These are phyloP conservation scores for Lichenostomus cassidix DNA, from an alignment of 2,113 vertebrate species.

Conservation along the genomic window DNA sequence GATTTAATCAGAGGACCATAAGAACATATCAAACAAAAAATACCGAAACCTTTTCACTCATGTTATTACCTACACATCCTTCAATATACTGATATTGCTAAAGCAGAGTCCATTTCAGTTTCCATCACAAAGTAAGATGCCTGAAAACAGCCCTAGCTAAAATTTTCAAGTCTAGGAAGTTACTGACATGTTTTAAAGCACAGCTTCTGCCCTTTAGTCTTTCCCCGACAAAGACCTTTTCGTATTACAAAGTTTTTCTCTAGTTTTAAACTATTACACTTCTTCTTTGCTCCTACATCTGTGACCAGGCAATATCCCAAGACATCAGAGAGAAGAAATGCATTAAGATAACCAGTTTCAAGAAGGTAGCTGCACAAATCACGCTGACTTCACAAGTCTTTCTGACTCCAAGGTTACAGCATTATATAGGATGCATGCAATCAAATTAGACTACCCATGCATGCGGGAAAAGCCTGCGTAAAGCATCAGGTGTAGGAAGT, in stretches of 20 bases:
- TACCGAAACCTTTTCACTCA: background rate
- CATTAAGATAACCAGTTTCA: background rate
- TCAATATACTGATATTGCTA: background rate
- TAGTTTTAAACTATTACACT: background rate
- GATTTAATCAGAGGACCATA: background rate
- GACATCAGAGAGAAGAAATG: background rate
- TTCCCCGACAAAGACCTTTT: background rate
- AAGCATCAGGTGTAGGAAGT: background rate
- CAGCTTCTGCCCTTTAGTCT: background rate
- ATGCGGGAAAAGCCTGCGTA: background rate
- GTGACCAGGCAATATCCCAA: background rate
- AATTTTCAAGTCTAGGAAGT: background rate
- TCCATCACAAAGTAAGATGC: background rate
- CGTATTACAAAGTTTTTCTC: background rate
- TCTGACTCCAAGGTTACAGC: background rate
- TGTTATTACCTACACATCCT: background rate
- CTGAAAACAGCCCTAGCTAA: background rate
- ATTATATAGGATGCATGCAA: background rate
- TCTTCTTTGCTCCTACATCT: background rate
- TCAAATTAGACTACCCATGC: background rate
- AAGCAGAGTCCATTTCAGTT: background rate
- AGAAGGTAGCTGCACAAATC: background rate
- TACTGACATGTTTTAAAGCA: background rate
- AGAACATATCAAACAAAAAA: background rate
- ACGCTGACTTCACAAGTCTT: background rate